These are phyloP conservation scores for Drosophila carrolli DNA, from an alignment of 1,140 invertebrate species.

Conservation along the genomic window DNA sequence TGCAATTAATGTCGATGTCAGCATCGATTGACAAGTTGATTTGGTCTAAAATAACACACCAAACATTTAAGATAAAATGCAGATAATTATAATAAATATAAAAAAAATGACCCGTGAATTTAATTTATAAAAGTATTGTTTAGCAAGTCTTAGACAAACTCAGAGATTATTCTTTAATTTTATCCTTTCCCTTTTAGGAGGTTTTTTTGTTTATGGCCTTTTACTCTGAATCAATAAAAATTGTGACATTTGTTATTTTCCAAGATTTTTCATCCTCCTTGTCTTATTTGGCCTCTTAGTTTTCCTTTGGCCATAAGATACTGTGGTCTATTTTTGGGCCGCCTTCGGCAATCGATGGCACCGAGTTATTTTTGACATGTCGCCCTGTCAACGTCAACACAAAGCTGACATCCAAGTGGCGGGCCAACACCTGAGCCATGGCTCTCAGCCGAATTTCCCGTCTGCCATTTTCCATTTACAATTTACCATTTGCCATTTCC, in stretches of 20 bases:
- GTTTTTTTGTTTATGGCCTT: too few relatives aligned
- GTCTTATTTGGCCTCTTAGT: neutral
- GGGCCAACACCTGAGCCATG: conserved; percentile 34
- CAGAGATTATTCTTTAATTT: neutral
- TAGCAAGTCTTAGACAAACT: too few relatives aligned
- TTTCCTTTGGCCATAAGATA: neutral
- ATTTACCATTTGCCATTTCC: conserved; percentile 3
- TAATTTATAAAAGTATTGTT: too few relatives aligned
- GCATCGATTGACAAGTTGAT: conserved; percentile 10
- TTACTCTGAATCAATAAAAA: neutral
- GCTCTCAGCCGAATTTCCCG: neutral
- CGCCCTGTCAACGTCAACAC: conserved; percentile 43
- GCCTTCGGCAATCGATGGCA: conserved; percentile 35
- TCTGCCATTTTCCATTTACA: neutral
- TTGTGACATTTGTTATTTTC: neutral
- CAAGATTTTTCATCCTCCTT: neutral
- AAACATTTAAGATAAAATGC: too few relatives aligned
- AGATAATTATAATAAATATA: too few relatives aligned
- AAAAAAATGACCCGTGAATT: too few relatives aligned
- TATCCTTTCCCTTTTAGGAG: neutral
- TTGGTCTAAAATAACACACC: neutral
- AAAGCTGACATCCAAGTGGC: conserved; percentile 35
- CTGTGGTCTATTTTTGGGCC: conserved; percentile 23
- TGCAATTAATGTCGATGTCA: conserved; percentile 14
- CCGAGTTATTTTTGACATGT: conserved; percentile 44